Conservation (phyloP, 2,888 invertebrate species). For the Noctua janthina region DNA sequence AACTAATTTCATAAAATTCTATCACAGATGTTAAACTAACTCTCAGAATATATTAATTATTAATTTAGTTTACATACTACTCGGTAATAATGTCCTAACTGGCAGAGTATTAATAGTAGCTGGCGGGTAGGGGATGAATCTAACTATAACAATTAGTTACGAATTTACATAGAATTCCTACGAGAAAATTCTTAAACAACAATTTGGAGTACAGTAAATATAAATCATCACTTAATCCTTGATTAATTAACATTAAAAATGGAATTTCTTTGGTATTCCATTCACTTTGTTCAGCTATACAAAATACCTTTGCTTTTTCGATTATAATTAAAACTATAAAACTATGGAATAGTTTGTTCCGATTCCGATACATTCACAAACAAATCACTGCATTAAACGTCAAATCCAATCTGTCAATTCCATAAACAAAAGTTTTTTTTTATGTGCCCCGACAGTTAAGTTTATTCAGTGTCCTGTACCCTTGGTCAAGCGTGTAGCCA, state of each 20-base stretch:
- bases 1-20: slow-evolving; percentile 67
- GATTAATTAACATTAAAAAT: slow-evolving; percentile 39
- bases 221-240: slow-evolving; percentile 29
- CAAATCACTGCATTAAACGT: slow-evolving; percentile 58
- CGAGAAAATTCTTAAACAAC: slow-evolving; percentile 20
- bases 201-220: slow-evolving; percentile 36
- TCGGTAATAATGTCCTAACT: slow-evolving; percentile 47
- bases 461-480: slow-evolving; percentile 44
- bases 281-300: slow-evolving; percentile 18
- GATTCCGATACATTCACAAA: slow-evolving; percentile 59
- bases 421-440: slow-evolving; percentile 42
- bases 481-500: slow-evolving; percentile 64
- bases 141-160: slow-evolving; percentile 46
- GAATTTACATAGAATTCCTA: slow-evolving; percentile 38
- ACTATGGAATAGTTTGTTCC: slow-evolving; percentile 61
- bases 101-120: slow-evolving; percentile 57
- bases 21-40: slow-evolving; percentile 72
- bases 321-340: slow-evolving; percentile 34
- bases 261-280: slow-evolving; percentile 48
- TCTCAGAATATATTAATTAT: slow-evolving; percentile 53
- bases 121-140: slow-evolving; percentile 47
- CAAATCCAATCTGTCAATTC: slow-evolving; percentile 59
- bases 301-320: slow-evolving; percentile 35
- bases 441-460: slow-evolving; percentile 26
- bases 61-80: slow-evolving; percentile 52